Evolutionary conservation across 2,797 vertebrate genomes (phyloP).

Genomic region (Ptychadena robeensis): DNA sequence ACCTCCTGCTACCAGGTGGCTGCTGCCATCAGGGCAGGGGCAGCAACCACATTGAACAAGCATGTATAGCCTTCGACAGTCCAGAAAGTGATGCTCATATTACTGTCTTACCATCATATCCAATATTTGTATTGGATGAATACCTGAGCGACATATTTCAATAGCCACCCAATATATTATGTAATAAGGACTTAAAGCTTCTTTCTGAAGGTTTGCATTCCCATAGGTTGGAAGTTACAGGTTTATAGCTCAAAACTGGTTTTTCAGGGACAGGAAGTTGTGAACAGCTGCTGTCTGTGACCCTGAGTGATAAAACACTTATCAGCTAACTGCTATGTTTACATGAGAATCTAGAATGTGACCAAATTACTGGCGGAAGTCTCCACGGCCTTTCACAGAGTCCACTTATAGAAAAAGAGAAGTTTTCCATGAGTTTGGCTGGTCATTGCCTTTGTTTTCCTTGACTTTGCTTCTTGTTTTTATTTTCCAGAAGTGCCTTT

Average conservation of each 20-base stretch:
- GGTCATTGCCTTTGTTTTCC: not conserved
- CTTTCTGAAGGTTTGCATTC: not conserved
- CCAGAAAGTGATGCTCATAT: too few species aligned
- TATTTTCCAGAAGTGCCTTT: slow-evolving; percentile 41
- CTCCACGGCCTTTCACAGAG: not conserved
- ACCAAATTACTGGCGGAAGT: too few species aligned
- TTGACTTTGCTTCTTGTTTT: slow-evolving; percentile 7
- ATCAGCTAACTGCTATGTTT: not conserved
- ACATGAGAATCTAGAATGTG: not conserved
- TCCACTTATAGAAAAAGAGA: not conserved
- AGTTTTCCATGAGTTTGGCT: not conserved
- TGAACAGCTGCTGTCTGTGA: slow-evolving; percentile 3
- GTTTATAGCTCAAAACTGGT: not conserved
- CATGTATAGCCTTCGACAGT: too few species aligned
- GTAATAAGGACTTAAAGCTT: too few species aligned
- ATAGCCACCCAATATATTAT: too few species aligned
- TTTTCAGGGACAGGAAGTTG: not conserved
- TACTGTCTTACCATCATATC: too few species aligned
- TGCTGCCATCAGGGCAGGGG: too few species aligned
- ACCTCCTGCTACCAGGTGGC: too few species aligned
- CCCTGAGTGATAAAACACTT: not conserved
- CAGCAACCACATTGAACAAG: too few species aligned
- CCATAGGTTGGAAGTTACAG: not conserved
- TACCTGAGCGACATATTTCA: too few species aligned
- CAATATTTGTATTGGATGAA: too few species aligned